phyloP scores from a whole-genome alignment of 2,113 vertebrate genomes.

The Rynchops niger region DNA sequence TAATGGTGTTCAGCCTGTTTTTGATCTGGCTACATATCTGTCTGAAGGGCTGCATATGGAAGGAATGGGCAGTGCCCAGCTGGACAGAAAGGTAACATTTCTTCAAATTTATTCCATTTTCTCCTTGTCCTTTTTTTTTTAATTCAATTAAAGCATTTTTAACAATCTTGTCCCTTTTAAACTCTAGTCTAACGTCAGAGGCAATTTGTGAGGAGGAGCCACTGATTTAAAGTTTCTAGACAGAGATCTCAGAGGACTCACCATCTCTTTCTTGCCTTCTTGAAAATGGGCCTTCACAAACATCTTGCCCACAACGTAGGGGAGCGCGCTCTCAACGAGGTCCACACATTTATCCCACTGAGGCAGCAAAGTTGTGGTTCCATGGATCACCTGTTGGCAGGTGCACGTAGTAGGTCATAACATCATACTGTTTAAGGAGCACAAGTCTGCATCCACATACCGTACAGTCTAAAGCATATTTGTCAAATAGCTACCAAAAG shows the following conservation, averaged over 20 bases:
- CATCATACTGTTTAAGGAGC: not conserved
- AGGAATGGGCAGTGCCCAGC: not conserved
- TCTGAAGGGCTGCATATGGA: not conserved
- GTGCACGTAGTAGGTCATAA: not conserved
- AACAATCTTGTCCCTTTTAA: not conserved
- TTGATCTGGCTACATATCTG: not conserved
- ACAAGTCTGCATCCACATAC: not conserved
- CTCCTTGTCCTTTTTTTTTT: not conserved
- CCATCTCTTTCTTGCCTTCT: slow-evolving; percentile 97
- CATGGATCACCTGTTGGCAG: slow-evolving; percentile 85
- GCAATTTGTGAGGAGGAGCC: not conserved
- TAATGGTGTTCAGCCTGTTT: not conserved
- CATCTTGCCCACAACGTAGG: slow-evolving; percentile 89
- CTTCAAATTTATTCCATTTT: not conserved
- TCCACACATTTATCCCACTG: slow-evolving; percentile 98
- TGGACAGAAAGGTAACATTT: not conserved
- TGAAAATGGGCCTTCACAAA: slow-evolving; percentile 93
- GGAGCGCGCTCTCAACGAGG: slow-evolving; percentile 87
- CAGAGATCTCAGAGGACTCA: slow-evolving; percentile 52
- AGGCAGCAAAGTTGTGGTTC: slow-evolving; percentile 88
- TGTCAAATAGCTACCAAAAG: not conserved
- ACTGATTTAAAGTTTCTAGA: not conserved
- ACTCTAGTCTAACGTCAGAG: not conserved
- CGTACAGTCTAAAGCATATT: not conserved
- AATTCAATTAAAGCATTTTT: not conserved